Conservation (phyloP, 2,113 vertebrate species). For the Pogonocichla stellata region DNA sequence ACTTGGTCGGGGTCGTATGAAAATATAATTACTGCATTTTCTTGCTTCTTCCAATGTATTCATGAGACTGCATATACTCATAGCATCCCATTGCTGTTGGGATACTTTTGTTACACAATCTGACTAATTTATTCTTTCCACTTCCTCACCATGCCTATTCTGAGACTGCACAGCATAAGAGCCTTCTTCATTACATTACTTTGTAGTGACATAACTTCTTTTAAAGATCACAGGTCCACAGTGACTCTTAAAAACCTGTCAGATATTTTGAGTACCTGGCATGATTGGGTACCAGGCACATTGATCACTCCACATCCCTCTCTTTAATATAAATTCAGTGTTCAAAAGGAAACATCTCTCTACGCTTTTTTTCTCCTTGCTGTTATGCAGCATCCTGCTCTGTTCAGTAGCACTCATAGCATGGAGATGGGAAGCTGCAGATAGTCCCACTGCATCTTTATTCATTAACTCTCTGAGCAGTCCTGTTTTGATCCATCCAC, state of each 20-base stretch:
- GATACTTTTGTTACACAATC: background rate
- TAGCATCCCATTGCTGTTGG: background rate
- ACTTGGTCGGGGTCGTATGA: background rate
- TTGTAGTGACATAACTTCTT: background rate
- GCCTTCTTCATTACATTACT: background rate
- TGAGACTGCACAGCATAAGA: accelerated
- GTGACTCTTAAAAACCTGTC: background rate
- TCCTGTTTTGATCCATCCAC: background rate
- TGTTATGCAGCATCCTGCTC: background rate
- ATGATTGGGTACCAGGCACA: background rate
- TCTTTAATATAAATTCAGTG: background rate
- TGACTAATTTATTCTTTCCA: background rate
- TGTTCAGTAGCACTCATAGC: background rate
- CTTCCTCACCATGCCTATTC: background rate
- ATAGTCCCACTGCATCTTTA: background rate
- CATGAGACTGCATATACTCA: background rate
- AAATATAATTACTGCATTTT: background rate
- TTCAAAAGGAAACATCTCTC: background rate
- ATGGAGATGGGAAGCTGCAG: background rate
- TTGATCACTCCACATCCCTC: background rate
- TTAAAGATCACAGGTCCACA: background rate
- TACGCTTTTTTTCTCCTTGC: background rate
- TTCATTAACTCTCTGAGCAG: background rate
- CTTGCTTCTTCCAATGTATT: background rate
- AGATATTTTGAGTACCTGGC: background rate